Base-by-base conservation (phyloP, 2,113 vertebrate genomes). In the Archilochus colubris region DNA sequence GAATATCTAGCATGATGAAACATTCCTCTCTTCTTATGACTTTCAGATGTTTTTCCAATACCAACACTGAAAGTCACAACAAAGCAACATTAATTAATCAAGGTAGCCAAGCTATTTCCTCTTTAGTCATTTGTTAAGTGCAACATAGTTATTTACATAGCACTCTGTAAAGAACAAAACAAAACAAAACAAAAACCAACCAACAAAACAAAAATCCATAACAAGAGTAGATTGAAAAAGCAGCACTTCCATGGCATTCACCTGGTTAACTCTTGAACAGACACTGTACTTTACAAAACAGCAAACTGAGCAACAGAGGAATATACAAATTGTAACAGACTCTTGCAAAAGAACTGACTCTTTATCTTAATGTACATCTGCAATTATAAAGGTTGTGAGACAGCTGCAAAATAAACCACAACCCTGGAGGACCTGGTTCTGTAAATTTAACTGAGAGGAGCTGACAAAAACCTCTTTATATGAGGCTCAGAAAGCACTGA, bases 381-480 rank as follows among this genome's bases (percentile, higher is more conserved):
- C 58, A 92, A 72, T 86, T 89, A 93, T 55, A 89, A 83, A 89
- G 66, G 44, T 77, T 81, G 85, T 94, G 76, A 91, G 67, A 92
- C 91, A 92, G 63, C 87, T 78, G 51, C 58, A 91, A 62, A 89
- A 86, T 46, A 90, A 97, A 64, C 43, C 14, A 0, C 77, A 79
- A 9, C 36, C 17, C 55, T 82, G 33, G 33, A 96, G 40, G 89
- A 96, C 93, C 92, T 92, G 69, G 66, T 97, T 97, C 89, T 94
- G 69, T 63, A 78, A 51, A 82, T 93, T 23, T 79, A 85, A 57
- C 51, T 75, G 81, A 87, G 6, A 40, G 61, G 62, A 88, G 50
- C 69, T 93, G 74, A 97, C 94, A 97, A 98, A 97, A 96, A 40
- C 2, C 25, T 89, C 88, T 96, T 97, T 97, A 97, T 94, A 51